Conservation (phyloP, 2,888 invertebrate genomes). For the Sicus ferrugineus region DNA sequence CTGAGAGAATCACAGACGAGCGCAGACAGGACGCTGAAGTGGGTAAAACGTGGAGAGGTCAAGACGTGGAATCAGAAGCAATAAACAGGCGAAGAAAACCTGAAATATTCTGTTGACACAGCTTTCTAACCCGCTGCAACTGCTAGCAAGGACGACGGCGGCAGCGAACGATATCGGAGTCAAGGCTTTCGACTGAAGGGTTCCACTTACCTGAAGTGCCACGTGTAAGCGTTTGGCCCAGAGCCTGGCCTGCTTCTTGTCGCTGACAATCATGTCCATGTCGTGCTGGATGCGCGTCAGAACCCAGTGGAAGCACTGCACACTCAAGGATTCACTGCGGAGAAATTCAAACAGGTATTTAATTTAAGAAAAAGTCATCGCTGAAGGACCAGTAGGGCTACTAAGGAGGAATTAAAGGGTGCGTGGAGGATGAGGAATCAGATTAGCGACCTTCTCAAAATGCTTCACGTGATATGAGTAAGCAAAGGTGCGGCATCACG, state of each 20-base stretch:
- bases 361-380: constrained; percentile 20
- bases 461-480: too few species aligned
- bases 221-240: constrained; percentile 90
- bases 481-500: too few species aligned
- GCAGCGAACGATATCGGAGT: neutral
- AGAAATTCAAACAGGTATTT: constrained; percentile 55
- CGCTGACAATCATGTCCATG: constrained; percentile 85
- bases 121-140: neutral
- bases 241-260: constrained; percentile 82
- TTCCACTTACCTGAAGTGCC: constrained; percentile 69
- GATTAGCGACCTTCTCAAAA: too few species aligned
- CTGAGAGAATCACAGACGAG: neutral
- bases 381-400: too few species aligned
- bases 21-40: neutral
- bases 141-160: neutral
- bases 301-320: constrained; percentile 91
- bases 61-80: neutral
- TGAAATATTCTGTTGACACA: neutral
- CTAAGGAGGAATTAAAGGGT: too few species aligned
- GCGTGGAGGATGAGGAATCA: too few species aligned
- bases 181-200: neutral
- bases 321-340: constrained; percentile 88
- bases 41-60: neutral
- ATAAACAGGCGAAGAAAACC: neutral
- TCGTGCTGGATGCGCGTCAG: constrained; percentile 76